Conservation (phyloP, 2,113 vertebrate species). For the Syngnathus floridae region DNA sequence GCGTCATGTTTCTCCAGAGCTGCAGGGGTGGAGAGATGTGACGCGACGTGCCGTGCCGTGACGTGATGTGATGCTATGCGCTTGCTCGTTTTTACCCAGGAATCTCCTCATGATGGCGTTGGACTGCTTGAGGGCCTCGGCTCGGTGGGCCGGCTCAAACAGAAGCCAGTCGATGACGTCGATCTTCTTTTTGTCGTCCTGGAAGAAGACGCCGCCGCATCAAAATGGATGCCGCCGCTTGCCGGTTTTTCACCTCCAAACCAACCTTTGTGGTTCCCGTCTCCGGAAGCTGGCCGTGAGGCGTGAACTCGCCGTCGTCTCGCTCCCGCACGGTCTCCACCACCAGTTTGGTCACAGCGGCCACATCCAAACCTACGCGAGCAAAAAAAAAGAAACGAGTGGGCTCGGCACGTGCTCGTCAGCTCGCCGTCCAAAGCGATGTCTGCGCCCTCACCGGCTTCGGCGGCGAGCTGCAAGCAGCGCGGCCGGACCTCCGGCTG, state of each 20-base stretch:
- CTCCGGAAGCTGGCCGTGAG: conserved; percentile 53
- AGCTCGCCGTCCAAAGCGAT: not conserved
- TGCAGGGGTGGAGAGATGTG: conserved; percentile 33
- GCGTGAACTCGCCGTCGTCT: conserved; percentile 55
- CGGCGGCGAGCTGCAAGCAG: conserved; percentile 83
- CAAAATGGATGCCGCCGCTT: not conserved
- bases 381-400: conserved; percentile 24
- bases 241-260: not conserved
- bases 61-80: no score
- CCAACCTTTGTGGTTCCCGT: conserved; percentile 49
- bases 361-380: conserved; percentile 57
- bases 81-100: conserved; percentile 71
- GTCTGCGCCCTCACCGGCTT: conserved; percentile 74
- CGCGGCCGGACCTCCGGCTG: conserved; percentile 80
- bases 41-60: no score
- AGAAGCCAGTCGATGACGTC: conserved; percentile 95
- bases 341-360: conserved; percentile 84
- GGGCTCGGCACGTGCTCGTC: no score
- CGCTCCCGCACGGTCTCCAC: conserved; percentile 84
- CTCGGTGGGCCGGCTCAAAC: conserved; percentile 87
- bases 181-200: conserved; percentile 90
- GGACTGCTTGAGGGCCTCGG: conserved; percentile 93
- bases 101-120: conserved; percentile 98
- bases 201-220: conserved; percentile 16
- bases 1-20: conserved; percentile 93